A percentile compares a stretch with the other conserved stretches of the same genome.
These are phyloP conservation scores for Danionella cerebrum DNA, from an alignment of 2,113 vertebrate species.

Conservation along the genomic window DNA sequence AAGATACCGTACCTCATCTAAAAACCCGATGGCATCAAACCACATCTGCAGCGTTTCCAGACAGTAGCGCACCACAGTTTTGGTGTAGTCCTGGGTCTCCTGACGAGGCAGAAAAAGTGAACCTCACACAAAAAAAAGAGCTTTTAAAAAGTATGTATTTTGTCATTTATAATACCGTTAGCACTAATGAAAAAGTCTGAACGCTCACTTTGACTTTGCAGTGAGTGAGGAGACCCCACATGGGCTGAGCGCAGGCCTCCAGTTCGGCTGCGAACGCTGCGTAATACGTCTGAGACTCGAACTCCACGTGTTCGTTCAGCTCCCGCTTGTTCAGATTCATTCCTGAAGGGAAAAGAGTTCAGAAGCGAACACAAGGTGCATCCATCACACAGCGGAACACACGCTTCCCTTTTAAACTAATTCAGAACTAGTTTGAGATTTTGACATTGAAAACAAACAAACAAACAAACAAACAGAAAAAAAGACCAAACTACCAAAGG, in stretches of 20 bases:
- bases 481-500: too few species aligned
- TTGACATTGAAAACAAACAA: neutral
- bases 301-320: slow-evolving; percentile 94
- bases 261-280: slow-evolving; percentile 98
- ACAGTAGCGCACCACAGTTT: slow-evolving; percentile 94
- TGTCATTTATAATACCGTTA: too few species aligned
- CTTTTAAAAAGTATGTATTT: too few species aligned
- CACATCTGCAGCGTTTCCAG: slow-evolving; percentile 95
- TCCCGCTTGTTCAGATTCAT: slow-evolving; percentile 99
- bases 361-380: too few species aligned
- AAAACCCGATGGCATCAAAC: slow-evolving; percentile 97
- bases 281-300: slow-evolving; percentile 98
- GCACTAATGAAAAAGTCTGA: neutral
- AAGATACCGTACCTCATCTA: slow-evolving; percentile 85
- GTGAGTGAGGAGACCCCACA: slow-evolving; percentile 97
- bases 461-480: neutral
- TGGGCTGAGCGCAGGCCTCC: slow-evolving; percentile 96
- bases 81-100: slow-evolving; percentile 96
- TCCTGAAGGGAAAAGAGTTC: slow-evolving; percentile 56
- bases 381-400: too few species aligned
- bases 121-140: neutral
- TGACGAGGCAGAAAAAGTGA: slow-evolving; percentile 41
- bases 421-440: neutral
- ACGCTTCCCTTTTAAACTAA: too few species aligned
- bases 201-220: slow-evolving; percentile 93